These are phyloP conservation scores for Aptenodytes forsteri DNA, from an alignment of 2,113 vertebrate species.

Conservation along the genomic window DNA sequence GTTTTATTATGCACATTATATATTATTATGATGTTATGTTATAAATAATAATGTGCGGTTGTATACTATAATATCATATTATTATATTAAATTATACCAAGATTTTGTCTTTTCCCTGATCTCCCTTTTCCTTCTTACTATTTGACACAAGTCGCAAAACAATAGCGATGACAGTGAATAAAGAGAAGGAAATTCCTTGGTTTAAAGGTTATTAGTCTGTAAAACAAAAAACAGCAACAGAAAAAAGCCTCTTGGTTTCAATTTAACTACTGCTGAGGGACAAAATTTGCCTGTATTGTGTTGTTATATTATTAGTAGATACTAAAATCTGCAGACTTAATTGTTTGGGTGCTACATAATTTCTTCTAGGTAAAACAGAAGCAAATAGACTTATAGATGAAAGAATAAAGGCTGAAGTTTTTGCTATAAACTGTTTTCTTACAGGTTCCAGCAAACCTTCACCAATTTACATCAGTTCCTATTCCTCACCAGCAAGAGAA, in stretches of 20 bases:
- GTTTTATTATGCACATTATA: not conserved
- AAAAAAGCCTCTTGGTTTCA: not conserved
- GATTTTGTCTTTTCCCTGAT: not conserved
- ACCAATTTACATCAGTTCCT: slow-evolving; percentile 96
- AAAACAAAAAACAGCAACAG: not conserved
- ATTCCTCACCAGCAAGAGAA: slow-evolving; percentile 92
- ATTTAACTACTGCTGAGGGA: slow-evolving; percentile 13
- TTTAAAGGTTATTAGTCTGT: slow-evolving; percentile 26
- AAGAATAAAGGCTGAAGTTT: slow-evolving; percentile 17
- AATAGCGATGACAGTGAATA: not conserved
- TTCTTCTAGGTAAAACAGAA: not conserved
- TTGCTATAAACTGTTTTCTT: slow-evolving; percentile 59
- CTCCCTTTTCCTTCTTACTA: not conserved
- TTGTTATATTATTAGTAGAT: not conserved
- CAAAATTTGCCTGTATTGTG: not conserved
- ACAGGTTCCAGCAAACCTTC: slow-evolving; percentile 93
- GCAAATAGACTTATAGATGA: not conserved
- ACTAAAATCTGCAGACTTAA: not conserved
- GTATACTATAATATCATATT: not conserved
- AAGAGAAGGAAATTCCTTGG: not conserved
- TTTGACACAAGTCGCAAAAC: not conserved
- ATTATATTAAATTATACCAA: not conserved
- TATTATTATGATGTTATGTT: not conserved
- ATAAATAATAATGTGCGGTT: not conserved
- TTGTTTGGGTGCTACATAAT: not conserved